phyloP scores from a whole-genome alignment of 2,888 invertebrate genomes.

The Campopleginae sp. region DNA sequence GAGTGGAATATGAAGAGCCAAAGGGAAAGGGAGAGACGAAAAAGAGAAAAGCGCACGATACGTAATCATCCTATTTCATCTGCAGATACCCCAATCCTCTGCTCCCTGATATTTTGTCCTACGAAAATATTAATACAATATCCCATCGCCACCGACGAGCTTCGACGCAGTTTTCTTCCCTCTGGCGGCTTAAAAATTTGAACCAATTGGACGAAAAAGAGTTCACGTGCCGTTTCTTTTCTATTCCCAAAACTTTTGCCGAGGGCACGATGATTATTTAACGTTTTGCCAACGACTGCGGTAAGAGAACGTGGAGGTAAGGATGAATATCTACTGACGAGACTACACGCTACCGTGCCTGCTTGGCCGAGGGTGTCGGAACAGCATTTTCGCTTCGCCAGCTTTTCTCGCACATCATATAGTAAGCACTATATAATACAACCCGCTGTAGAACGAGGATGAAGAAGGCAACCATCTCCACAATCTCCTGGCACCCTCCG shows the following conservation, averaged over 20 bases:
- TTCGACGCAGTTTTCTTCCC: constrained; percentile 13
- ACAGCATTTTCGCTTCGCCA: constrained; percentile 72
- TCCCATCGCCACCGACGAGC: background rate
- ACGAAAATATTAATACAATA: constrained; percentile 32
- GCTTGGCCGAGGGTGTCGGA: constrained; percentile 53
- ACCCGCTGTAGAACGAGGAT: constrained; percentile 37
- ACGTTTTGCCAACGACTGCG: constrained; percentile 70
- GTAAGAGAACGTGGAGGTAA: constrained; percentile 35
- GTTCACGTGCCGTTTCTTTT: background rate
- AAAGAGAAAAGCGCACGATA: constrained; percentile 2
- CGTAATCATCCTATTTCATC: constrained; percentile 20
- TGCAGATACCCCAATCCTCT: constrained; percentile 9
- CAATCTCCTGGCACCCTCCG: constrained; percentile 38
- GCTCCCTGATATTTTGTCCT: background rate
- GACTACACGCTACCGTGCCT: constrained; percentile 2
- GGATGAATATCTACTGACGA: constrained; percentile 40
- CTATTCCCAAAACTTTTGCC: constrained; percentile 15
- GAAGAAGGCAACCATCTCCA: constrained; percentile 44
- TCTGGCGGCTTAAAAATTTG: constrained; percentile 53
- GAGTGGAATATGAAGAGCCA: constrained; percentile 21
- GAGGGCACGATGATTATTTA: constrained; percentile 75
- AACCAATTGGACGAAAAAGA: constrained; percentile 63
- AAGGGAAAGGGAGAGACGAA: background rate
- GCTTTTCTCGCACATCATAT: constrained; percentile 70
- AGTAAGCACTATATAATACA: constrained; percentile 33